Conservation (phyloP, 2,888 invertebrate genomes). For the Hemaris fuciformis region DNA sequence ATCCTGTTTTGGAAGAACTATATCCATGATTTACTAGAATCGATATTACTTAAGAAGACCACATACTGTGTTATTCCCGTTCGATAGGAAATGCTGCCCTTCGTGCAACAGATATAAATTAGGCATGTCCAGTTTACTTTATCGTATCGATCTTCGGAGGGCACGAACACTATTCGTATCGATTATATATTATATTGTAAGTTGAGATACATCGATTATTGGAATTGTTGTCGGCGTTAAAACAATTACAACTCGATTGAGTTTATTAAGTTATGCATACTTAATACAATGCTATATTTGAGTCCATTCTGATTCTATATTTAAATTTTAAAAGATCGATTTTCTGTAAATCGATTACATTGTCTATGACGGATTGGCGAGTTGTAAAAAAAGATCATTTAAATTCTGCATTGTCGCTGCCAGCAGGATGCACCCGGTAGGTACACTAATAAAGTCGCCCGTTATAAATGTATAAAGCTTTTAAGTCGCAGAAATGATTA, state of each 20-base stretch:
- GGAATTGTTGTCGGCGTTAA: no score
- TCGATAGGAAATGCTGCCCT: neutral
- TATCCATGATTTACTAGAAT: neutral
- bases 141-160: neutral
- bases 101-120: neutral
- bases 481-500: conserved; percentile 3
- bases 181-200: neutral
- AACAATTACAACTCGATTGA: no score
- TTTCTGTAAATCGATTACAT: neutral
- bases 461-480: conserved; percentile 1
- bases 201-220: neutral
- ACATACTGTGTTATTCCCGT: neutral
- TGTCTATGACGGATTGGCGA: neutral
- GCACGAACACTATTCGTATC: neutral
- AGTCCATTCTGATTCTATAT: neutral
- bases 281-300: neutral
- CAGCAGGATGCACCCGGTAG: neutral
- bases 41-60: neutral
- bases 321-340: neutral
- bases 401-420: neutral
- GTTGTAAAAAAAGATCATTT: neutral
- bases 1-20: neutral
- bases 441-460: neutral
- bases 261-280: neutral
- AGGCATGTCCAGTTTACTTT: neutral